A percentile compares a stretch with the other conserved stretches of the same genome.
phyloP scores from a whole-genome alignment of 1,140 invertebrate species.

The Zophobas atratus region DNA sequence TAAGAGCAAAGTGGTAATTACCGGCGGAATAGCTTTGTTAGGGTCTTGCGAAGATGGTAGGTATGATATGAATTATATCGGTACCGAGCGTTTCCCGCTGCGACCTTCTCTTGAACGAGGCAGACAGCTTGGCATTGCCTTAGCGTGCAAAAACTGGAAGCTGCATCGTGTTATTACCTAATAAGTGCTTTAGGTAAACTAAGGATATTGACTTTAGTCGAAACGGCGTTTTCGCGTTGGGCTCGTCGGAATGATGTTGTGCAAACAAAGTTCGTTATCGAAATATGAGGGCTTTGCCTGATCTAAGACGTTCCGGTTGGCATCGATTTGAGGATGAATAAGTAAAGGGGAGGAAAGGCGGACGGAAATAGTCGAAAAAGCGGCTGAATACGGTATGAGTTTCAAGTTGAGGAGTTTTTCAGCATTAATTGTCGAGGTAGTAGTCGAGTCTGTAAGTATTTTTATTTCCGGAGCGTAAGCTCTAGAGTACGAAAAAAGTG shows the following conservation, averaged over 20 bases:
- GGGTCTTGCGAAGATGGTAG: constrained; percentile 1
- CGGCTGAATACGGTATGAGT: too few relatives aligned
- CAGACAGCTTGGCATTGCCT: constrained; percentile 53
- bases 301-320: too few relatives aligned
- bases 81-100: constrained; percentile 15
- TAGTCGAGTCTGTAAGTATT: too few relatives aligned
- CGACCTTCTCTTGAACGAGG: constrained; percentile 52
- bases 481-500: too few relatives aligned
- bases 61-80: constrained; percentile 8
- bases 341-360: too few relatives aligned
- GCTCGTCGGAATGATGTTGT: constrained; percentile 24
- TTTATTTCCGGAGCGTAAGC: too few relatives aligned
- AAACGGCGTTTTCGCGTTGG: constrained; percentile 23
- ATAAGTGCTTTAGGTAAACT: constrained; percentile 56
- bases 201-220: constrained; percentile 55
- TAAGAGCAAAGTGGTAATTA: constrained; percentile 22
- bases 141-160: constrained; percentile 54
- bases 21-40: constrained; percentile 13
- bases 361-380: too few relatives aligned
- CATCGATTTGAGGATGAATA: too few relatives aligned
- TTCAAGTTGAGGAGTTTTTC: too few relatives aligned
- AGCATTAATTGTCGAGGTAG: too few relatives aligned
- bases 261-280: not conserved
- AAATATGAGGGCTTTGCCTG: not conserved
- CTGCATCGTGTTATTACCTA: constrained; percentile 54